Evolutionary conservation across 2,888 invertebrate genomes (phyloP).

Genomic region (Resseliella maxima): DNA sequence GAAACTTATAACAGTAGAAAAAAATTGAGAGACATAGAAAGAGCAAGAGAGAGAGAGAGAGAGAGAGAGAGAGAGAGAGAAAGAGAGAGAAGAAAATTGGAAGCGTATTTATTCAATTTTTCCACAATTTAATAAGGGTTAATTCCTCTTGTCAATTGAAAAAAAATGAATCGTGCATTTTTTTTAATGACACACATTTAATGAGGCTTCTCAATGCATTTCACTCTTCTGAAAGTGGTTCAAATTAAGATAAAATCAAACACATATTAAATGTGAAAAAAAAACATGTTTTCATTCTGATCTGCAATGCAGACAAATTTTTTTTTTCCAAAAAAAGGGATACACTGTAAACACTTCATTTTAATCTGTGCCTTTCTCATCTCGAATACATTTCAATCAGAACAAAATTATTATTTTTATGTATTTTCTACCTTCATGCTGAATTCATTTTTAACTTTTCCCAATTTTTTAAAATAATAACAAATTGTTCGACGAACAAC

Average conservation of each 20-base stretch:
- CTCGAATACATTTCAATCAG: too few species aligned
- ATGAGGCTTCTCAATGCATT: background rate
- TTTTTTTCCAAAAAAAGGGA: background rate
- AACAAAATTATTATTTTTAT: too few species aligned
- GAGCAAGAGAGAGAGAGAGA: background rate
- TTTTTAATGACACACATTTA: constrained; percentile 20
- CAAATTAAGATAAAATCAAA: background rate
- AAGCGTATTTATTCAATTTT: constrained; percentile 7
- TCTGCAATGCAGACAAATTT: background rate
- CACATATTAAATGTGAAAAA: background rate
- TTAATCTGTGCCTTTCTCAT: background rate
- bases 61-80: background rate
- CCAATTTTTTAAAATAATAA: too few species aligned
- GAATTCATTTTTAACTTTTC: too few species aligned
- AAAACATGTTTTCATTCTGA: background rate
- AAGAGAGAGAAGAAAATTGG: background rate
- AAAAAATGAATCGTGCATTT: background rate
- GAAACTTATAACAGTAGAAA: background rate
- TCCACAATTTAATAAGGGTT: constrained; percentile 25
- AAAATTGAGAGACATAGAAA: background rate
- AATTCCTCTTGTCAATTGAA: constrained; percentile 1
- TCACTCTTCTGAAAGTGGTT: background rate
- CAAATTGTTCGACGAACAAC: too few species aligned
- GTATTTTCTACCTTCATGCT: too few species aligned
- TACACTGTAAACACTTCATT: background rate